A percentile compares a stretch with the other conserved stretches of the same genome.
Evolutionary conservation across 1,140 invertebrate species (phyloP).

Genomic region (Lepidurus arcticus): DNA sequence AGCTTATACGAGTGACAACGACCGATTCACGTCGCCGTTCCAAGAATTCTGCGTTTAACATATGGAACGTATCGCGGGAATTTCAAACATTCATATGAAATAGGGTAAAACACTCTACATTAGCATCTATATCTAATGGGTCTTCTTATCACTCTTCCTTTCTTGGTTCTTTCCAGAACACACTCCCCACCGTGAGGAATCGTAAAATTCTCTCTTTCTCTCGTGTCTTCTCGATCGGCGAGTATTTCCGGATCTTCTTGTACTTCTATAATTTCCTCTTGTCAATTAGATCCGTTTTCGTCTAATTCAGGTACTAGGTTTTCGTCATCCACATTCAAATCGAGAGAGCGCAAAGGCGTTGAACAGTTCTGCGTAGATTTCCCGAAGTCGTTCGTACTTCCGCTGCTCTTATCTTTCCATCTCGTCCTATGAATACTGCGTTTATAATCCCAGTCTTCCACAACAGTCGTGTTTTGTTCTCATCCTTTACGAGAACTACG

Average conservation of each 20-base stretch:
- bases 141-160: too few species aligned
- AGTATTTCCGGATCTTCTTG: not conserved
- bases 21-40: too few species aligned
- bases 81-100: too few species aligned
- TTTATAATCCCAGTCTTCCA: not conserved
- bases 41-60: too few species aligned
- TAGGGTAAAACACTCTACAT: too few species aligned
- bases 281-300: not conserved
- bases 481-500: not conserved
- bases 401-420: not conserved
- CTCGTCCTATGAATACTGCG: not conserved
- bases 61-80: too few species aligned
- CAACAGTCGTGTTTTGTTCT: not conserved
- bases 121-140: too few species aligned
- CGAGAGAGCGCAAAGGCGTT: not conserved
- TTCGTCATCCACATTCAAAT: not conserved
- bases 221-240: not conserved
- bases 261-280: not conserved
- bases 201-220: not conserved
- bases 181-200: too few species aligned
- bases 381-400: not conserved
- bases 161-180: too few species aligned
- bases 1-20: too few species aligned
- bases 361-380: not conserved
- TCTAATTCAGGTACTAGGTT: not conserved